Conservation (phyloP, 2,888 invertebrate species). For the Nebria salina region DNA sequence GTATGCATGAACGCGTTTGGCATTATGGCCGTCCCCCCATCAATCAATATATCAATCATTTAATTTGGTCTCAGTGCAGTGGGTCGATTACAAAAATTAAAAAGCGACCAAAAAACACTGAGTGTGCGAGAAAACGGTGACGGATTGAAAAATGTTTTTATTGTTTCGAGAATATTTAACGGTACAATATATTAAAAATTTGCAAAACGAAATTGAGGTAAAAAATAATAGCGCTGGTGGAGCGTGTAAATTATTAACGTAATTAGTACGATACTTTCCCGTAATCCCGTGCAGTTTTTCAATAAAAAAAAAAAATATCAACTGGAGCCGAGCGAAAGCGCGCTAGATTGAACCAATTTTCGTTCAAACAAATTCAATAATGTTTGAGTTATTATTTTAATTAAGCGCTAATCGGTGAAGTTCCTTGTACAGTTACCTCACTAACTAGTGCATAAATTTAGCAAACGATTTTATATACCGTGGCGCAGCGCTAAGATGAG, state of each 20-base stretch:
- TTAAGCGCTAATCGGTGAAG: conserved; percentile 32
- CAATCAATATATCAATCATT: neutral
- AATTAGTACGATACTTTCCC: conserved; percentile 40
- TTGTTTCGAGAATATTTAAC: no score
- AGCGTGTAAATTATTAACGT: conserved; percentile 38
- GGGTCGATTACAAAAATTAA: neutral
- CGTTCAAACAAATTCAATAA: conserved; percentile 44
- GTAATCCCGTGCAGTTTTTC: conserved; percentile 39
- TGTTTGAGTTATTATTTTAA: conserved; percentile 45
- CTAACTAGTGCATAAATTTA: neutral
- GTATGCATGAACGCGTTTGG: neutral
- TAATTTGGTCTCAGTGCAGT: neutral
- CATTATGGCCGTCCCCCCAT: neutral
- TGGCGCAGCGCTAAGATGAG: neutral
- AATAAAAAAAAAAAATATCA: conserved; percentile 24
- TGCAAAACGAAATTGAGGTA: neutral
- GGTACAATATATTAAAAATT: neutral
- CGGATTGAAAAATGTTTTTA: no score
- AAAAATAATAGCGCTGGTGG: neutral
- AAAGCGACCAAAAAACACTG: neutral
- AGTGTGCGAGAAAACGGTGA: neutral
- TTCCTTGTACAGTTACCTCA: neutral
- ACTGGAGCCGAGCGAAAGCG: neutral
- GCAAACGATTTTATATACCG: neutral
- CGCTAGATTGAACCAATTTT: conserved; percentile 33